Evolutionary conservation across 2,888 invertebrate species (phyloP).

Genomic region (Parapristionchus giblindavisi): DNA sequence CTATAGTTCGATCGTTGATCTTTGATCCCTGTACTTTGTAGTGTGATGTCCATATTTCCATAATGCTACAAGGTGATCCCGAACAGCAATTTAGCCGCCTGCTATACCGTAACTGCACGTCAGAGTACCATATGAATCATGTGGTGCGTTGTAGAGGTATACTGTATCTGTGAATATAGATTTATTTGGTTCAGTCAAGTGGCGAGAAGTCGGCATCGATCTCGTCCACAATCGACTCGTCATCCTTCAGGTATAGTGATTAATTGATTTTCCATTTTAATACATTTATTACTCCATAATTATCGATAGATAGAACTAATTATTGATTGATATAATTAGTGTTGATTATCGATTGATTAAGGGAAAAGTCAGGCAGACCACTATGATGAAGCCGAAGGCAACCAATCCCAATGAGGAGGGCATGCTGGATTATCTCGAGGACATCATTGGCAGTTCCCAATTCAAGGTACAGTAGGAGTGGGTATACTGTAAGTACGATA

Average conservation of each 20-base stretch:
- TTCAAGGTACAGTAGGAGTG: conserved; percentile 77
- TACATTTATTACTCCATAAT: no score
- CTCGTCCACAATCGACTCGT: no score
- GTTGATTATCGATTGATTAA: no score
- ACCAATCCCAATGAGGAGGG: conserved; percentile 84
- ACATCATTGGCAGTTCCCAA: conserved; percentile 86
- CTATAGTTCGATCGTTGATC: conserved; percentile 37
- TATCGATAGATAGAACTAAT: no score
- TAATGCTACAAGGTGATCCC: conserved; percentile 79
- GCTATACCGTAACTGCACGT: conserved; percentile 77
- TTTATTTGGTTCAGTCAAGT: neutral
- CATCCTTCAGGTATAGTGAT: no score
- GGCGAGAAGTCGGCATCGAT: no score
- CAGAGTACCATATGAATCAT: conserved; percentile 55
- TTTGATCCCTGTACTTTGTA: neutral
- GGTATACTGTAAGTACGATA: no score
- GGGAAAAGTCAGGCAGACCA: conserved; percentile 99
- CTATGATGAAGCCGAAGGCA: conserved; percentile 97
- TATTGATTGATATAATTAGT: no score
- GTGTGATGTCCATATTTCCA: no score
- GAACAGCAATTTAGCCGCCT: conserved; percentile 82
- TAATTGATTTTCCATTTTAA: no score
- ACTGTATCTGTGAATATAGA: conserved; percentile 74
- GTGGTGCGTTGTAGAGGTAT: conserved; percentile 81
- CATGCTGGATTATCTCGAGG: conserved; percentile 96